Base-by-base conservation (phyloP, 2,888 invertebrate species). In the Adineta ricciae region DNA sequence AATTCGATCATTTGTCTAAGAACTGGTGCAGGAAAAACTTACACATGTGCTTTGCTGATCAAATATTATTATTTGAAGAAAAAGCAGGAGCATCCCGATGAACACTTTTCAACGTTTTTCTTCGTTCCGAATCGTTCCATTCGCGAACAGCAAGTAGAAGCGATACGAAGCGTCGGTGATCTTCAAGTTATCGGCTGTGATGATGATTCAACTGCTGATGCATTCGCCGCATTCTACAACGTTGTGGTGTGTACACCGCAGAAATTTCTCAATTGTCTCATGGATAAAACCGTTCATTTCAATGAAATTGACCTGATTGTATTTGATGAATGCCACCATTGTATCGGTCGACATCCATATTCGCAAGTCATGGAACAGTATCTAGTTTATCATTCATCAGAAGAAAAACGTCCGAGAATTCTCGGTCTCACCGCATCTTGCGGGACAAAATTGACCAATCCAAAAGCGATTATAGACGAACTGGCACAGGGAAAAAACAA, bases 191-290 rank as follows among this genome's bases (percentile, higher is more conserved):
- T 46, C 1, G 11, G n/a, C 11, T 78, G 78, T n/a, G 78, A 78
- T 78, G 78, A 78, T 78, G 9, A 78, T n/a, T 78, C 78, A 41
- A 27, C 50, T 24, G 83, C 19, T 0, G 7, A 83, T 83, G 32
- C 49, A 21, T 41, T 41, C 5, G n/a, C n/a, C 11, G n/a, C 21
- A 5, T 24, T 11, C 11, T 16, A 27, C 32, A n/a, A 83, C 32
- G 83, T 86, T 27, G 32, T 86, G 24, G 84, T 86, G 24, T 50
- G 86, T 56, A 86, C 86, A 21, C 86, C 86, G 24, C 86, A 86
- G 83, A 86, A 84, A 36, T 83, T 86, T n/a, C 41, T 86, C 32
- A 86, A 86, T 83, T 56, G 50, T 24, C 56, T 86, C 32, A 7
- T 46, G 14, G 54, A 83, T 32, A 27, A 38, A 46, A 82, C 73